A percentile compares a stretch with the other conserved stretches of the same genome.
These are phyloP conservation scores for Ptychadena robeensis DNA, from an alignment of 2,797 vertebrate genomes.

Conservation along the genomic window DNA sequence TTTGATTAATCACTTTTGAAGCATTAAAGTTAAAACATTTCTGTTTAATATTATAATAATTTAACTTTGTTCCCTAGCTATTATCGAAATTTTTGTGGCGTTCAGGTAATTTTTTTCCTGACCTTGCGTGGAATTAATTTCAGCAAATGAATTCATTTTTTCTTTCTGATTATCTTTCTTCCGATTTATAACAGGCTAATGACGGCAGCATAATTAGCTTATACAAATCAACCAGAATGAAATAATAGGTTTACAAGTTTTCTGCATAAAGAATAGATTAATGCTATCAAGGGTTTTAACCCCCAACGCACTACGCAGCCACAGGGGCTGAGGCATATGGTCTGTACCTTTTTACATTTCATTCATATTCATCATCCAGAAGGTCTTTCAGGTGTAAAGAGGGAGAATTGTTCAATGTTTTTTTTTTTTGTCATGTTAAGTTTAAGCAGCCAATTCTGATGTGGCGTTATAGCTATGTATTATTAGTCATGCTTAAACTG, in stretches of 20 bases:
- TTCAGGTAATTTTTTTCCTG: constrained; percentile 3
- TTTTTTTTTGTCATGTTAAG: background rate
- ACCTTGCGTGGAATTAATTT: constrained; percentile 29
- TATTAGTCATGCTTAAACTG: no score
- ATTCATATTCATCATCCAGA: background rate
- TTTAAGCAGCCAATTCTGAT: background rate
- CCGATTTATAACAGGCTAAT: constrained; percentile 28
- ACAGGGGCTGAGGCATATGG: background rate
- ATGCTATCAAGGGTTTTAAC: constrained; percentile 1
- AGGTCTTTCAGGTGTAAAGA: background rate
- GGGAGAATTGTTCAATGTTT: background rate
- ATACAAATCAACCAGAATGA: constrained; percentile 23
- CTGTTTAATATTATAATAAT: background rate
- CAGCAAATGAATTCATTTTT: constrained; percentile 26
- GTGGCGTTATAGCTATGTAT: background rate
- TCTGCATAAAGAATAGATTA: constrained; percentile 32
- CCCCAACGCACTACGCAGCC: background rate
- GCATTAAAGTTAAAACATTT: no score
- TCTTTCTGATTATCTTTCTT: constrained; percentile 6
- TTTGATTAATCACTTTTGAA: background rate
- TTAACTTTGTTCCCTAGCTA: constrained; percentile 16
- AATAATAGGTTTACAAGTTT: constrained; percentile 37
- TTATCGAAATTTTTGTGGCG: background rate
- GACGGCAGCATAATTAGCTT: constrained; percentile 39
- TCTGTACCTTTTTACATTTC: background rate